Evolutionary conservation across 2,888 invertebrate genomes (phyloP).

Genomic region (Timema cristinae): DNA sequence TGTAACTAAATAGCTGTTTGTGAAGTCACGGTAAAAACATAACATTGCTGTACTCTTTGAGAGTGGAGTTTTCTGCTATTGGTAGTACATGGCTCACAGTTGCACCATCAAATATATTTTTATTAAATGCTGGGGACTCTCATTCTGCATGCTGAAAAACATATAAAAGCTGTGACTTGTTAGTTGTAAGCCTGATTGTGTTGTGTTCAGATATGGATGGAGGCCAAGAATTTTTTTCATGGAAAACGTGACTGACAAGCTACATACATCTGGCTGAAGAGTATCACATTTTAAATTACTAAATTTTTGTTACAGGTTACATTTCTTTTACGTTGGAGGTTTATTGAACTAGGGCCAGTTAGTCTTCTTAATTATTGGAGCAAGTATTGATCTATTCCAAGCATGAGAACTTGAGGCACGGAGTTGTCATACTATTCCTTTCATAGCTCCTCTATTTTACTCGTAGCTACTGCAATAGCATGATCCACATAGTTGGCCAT

Average conservation of each 20-base stretch:
- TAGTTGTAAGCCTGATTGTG: conserved; percentile 5
- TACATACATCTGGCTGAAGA: not conserved
- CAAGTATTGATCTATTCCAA: conserved; percentile 1
- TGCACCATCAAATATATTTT: conserved; percentile 6
- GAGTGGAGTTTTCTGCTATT: conserved; percentile 1
- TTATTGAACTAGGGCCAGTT: not conserved
- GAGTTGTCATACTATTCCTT: conserved; percentile 3
- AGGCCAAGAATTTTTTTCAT: not conserved
- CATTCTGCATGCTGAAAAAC: conserved; percentile 1
- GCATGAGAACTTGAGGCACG: not conserved
- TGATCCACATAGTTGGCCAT: not conserved
- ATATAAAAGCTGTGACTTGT: not conserved
- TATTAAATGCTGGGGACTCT: not conserved
- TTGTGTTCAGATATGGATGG: conserved; percentile 7
- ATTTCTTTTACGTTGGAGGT: not conserved
- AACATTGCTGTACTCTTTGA: not conserved
- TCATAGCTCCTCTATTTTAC: conserved; percentile 3
- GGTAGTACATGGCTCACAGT: conserved; percentile 8
- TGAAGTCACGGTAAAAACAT: not conserved
- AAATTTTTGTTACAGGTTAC: not conserved
- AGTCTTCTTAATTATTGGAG: not conserved
- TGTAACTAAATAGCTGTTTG: not conserved
- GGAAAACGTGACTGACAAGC: not conserved
- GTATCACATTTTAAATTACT: not conserved
- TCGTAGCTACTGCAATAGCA: not conserved